Conservation (phyloP, 2,888 invertebrate genomes). For the Caenorhabditis imperialis region DNA sequence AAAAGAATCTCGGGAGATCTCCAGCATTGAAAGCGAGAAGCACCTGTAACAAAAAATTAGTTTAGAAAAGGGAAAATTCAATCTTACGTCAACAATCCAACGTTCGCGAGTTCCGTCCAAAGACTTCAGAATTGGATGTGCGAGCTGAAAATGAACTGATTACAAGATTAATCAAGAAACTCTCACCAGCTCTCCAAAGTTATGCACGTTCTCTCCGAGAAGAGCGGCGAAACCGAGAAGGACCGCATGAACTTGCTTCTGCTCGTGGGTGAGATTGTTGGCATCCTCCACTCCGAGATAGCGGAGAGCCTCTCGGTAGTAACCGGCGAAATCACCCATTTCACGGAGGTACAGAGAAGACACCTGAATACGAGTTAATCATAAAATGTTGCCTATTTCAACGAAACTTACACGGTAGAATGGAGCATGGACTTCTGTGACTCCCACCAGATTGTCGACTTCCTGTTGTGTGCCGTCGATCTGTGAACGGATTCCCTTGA, state of each 20-base stretch:
- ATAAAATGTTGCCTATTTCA: neutral
- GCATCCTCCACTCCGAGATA: constrained; percentile 82
- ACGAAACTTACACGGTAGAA: constrained; percentile 73
- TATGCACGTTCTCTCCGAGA: constrained; percentile 94
- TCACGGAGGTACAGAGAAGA: constrained; percentile 73
- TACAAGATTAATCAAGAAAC: neutral
- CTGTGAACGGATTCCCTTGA: constrained; percentile 66
- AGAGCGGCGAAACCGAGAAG: constrained; percentile 93
- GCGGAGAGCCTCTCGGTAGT: constrained; percentile 92
- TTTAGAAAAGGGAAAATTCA: neutral
- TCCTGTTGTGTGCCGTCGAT: constrained; percentile 69
- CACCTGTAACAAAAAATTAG: constrained; percentile 39
- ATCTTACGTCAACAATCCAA: constrained; percentile 85
- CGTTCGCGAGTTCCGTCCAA: constrained; percentile 87
- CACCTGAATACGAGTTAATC: constrained; percentile 33
- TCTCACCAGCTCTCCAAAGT: constrained; percentile 91
- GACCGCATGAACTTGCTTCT: constrained; percentile 83
- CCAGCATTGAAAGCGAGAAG: constrained; percentile 88
- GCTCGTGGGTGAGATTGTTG: constrained; percentile 60
- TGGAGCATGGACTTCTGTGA: constrained; percentile 75
- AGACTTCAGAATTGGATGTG: constrained; percentile 92
- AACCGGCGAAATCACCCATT: constrained; percentile 90
- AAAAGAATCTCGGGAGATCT: constrained; percentile 80
- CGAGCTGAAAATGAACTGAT: constrained; percentile 83
- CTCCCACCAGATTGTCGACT: constrained; percentile 66